These are phyloP conservation scores for Otus scops DNA, from an alignment of 2,797 vertebrate genomes.

Conservation along the genomic window DNA sequence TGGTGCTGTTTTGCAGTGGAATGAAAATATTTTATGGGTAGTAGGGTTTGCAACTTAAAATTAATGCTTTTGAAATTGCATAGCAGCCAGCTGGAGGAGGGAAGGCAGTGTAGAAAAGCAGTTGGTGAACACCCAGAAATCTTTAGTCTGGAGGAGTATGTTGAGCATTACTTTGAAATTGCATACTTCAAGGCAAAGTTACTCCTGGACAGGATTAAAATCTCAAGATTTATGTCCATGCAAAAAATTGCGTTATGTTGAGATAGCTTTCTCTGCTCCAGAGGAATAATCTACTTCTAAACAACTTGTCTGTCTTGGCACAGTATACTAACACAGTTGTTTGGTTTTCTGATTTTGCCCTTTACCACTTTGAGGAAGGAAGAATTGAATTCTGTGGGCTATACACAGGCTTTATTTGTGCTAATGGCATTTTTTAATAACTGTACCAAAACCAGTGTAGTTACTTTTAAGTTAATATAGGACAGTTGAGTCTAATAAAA, in stretches of 20 bases:
- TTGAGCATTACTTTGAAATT: background rate
- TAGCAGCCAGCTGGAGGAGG: background rate
- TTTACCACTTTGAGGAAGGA: background rate
- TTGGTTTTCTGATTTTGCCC: background rate
- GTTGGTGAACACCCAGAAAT: background rate
- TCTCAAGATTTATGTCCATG: background rate
- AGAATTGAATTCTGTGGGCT: background rate
- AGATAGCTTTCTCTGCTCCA: background rate
- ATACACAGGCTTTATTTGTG: background rate
- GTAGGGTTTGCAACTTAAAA: background rate
- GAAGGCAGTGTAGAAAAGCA: background rate
- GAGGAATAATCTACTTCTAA: background rate
- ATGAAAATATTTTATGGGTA: constrained; percentile 30
- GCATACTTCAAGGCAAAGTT: background rate
- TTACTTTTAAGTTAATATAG: background rate
- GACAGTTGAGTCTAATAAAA: background rate
- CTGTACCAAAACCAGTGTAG: background rate
- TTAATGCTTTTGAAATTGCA: background rate
- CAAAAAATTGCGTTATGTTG: background rate
- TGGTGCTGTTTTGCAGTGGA: background rate
- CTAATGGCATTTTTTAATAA: background rate
- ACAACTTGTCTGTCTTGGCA: background rate
- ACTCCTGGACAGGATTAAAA: background rate
- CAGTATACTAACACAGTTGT: background rate
- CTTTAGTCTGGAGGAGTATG: background rate